A percentile compares a stretch with the other conserved stretches of the same genome.
Evolutionary conservation across 2,113 vertebrate species (phyloP).

Genomic region (Lucifuga dentata): DNA sequence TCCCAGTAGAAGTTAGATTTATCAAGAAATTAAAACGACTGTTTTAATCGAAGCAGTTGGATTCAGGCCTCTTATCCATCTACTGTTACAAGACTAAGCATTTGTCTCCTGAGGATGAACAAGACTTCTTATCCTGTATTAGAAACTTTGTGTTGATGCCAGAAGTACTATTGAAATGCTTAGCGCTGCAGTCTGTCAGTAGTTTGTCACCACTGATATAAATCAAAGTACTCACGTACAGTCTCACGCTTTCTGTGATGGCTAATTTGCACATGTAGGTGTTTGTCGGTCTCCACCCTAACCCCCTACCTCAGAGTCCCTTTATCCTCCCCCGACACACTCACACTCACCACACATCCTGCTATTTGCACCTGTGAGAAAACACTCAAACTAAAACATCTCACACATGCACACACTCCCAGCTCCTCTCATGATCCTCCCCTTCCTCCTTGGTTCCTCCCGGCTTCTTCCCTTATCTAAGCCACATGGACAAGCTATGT

Average conservation of each 20-base stretch:
- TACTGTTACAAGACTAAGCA: too few relatives aligned
- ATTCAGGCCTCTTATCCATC: too few relatives aligned
- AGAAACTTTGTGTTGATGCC: not conserved
- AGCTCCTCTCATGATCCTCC: slow-evolving; percentile 32
- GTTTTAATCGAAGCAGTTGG: too few relatives aligned
- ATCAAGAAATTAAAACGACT: too few relatives aligned
- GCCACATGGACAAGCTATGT: slow-evolving; percentile 41
- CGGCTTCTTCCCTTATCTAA: slow-evolving; percentile 24
- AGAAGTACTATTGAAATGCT: not conserved
- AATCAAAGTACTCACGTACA: slow-evolving; percentile 19
- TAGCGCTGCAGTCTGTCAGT: not conserved
- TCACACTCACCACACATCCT: not conserved
- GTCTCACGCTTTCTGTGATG: slow-evolving; percentile 39
- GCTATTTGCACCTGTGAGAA: slow-evolving; percentile 78
- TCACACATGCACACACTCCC: slow-evolving; percentile 15
- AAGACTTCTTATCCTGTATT: not conserved
- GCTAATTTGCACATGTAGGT: slow-evolving; percentile 26
- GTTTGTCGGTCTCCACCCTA: not conserved
- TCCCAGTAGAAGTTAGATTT: too few relatives aligned
- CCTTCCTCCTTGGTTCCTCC: slow-evolving; percentile 50
- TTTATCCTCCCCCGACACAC: slow-evolving; percentile 34
- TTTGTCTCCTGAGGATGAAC: not conserved
- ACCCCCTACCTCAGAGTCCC: not conserved
- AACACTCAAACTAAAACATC: slow-evolving; percentile 48
- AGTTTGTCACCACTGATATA: not conserved